Conservation (phyloP, 1,140 invertebrate genomes). For the Leptinotarsa lineolata region DNA sequence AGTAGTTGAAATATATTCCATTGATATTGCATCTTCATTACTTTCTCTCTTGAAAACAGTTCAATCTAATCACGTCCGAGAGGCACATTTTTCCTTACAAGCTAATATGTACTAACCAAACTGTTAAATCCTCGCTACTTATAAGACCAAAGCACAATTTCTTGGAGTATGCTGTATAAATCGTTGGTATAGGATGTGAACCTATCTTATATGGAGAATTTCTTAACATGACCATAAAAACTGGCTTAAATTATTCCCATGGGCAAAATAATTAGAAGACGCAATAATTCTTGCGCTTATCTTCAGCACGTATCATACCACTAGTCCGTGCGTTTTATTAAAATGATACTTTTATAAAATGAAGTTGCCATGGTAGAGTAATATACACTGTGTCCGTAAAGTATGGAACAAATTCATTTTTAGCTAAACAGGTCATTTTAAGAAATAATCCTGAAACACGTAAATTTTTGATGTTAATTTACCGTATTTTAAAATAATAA, state of each 20-base stretch:
- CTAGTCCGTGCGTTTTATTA: not conserved
- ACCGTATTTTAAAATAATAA: too few relatives aligned
- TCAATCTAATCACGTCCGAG: not conserved
- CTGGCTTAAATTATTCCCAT: constrained; percentile 5
- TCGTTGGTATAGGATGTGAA: not conserved
- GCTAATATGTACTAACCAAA: not conserved
- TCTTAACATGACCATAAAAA: not conserved
- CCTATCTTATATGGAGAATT: constrained; percentile 2
- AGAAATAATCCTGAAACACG: too few relatives aligned
- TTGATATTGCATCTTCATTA: too few relatives aligned
- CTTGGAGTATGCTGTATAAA: not conserved
- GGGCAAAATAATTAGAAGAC: constrained; percentile 6
- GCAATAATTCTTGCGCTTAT: constrained; percentile 6
- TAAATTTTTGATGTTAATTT: too few relatives aligned
- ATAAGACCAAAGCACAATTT: not conserved
- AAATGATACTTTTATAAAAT: not conserved
- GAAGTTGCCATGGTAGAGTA: not conserved
- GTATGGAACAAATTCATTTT: too few relatives aligned
- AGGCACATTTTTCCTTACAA: constrained; percentile 1
- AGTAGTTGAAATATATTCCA: too few relatives aligned
- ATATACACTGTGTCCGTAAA: too few relatives aligned
- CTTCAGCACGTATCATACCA: not conserved
- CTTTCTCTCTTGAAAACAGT: not conserved
- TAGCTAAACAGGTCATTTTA: too few relatives aligned
- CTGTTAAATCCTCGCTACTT: not conserved